phyloP scores from a whole-genome alignment of 2,888 invertebrate genomes.

The Orthosia gothica region DNA sequence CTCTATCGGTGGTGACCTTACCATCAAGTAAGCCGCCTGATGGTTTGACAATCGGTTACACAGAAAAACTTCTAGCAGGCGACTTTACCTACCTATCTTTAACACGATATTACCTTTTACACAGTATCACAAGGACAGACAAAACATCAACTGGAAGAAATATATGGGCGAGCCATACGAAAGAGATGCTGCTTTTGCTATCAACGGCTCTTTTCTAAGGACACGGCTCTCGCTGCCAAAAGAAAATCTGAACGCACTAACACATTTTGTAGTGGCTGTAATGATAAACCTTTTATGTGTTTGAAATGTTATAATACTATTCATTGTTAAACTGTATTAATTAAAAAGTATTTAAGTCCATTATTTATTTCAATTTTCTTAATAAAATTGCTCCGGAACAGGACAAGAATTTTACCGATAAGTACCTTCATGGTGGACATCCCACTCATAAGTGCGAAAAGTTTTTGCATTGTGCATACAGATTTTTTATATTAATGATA shows the following conservation, averaged over 20 bases:
- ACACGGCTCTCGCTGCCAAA: neutral
- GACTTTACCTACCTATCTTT: neutral
- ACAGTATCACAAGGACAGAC: neutral
- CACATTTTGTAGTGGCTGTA: slow-evolving; percentile 9
- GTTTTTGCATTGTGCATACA: no score
- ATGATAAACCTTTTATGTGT: slow-evolving; percentile 4
- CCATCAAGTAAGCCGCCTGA: no score
- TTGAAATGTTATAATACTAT: neutral
- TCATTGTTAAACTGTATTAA: neutral
- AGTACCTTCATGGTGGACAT: no score
- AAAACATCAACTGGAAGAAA: slow-evolving; percentile 8
- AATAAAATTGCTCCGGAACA: neutral
- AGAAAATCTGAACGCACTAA: slow-evolving; percentile 14
- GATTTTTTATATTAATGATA: no score
- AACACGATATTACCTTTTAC: neutral
- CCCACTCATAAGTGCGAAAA: no score
- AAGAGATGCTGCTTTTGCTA: slow-evolving; percentile 14
- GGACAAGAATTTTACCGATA: no score
- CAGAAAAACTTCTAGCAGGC: neutral
- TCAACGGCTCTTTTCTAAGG: neutral
- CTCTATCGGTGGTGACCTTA: no score
- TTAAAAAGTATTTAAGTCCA: neutral
- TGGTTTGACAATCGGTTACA: no score
- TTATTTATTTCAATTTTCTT: neutral
- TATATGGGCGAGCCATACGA: neutral